Conservation (phyloP, 2,888 invertebrate species). For the Amorpha juglandis region DNA sequence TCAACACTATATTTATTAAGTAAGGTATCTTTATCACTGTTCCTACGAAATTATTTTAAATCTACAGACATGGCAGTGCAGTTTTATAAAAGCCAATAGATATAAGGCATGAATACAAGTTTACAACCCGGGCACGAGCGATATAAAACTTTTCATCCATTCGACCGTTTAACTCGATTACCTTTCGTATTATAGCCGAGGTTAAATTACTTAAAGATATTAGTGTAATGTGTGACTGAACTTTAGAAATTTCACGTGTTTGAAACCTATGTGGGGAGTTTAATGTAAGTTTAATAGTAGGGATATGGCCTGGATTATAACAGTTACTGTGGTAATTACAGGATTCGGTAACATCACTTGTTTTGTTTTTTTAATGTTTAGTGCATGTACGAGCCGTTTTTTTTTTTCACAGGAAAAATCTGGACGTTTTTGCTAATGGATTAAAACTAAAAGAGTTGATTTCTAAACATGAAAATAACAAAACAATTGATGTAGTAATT, state of each 20-base stretch:
- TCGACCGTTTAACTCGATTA: conserved; percentile 14
- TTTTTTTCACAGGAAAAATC: too few species aligned
- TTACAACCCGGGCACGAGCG: neutral
- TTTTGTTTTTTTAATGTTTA: too few species aligned
- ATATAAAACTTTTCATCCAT: conserved; percentile 17
- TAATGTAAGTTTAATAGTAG: conserved; percentile 6
- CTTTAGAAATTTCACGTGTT: conserved; percentile 19
- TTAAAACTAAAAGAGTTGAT: too few species aligned
- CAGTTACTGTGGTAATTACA: neutral
- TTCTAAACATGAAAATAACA: too few species aligned
- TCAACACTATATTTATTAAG: neutral
- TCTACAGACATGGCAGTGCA: neutral
- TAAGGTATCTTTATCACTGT: neutral
- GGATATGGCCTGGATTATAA: neutral
- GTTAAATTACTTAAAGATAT: conserved; percentile 26
- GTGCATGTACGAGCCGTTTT: too few species aligned
- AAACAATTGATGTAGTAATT: too few species aligned
- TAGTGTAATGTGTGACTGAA: conserved; percentile 16
- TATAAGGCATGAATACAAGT: neutral
- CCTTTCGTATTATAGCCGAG: conserved; percentile 24
- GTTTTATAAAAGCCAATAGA: neutral
- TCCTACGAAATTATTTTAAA: neutral
- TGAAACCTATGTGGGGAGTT: conserved; percentile 8
- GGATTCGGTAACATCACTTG: too few species aligned
- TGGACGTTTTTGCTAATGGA: too few species aligned